Base-by-base conservation (phyloP, 2,888 invertebrate genomes). In the Oxystoma pomonae region DNA sequence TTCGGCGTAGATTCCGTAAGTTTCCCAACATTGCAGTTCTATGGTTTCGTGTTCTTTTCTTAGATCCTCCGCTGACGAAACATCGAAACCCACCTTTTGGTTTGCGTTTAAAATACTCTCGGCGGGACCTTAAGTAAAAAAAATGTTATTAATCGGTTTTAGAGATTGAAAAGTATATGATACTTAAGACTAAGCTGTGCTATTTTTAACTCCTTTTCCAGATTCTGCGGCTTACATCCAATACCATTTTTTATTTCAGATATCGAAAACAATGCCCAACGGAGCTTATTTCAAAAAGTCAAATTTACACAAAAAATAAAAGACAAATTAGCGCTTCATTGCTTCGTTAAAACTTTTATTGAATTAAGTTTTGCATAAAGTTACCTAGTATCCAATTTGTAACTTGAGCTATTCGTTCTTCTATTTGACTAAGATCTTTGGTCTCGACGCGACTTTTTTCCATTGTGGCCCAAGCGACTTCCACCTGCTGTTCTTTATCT, bases 1-100 rank as follows among this genome's bases (percentile, higher is more conserved):
- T 74, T 92, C 91, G 0, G 91, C 90, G 78, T 91, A 91, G 72
- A 87, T 86, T 16, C 90, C 90, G 72, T 91, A 91, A 0, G 91
- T 89, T 72, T 91, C 90, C 74, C 90, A 86, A 75, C 91, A 91
- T 75, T 89, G 87, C 70, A 91, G 79, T 75, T 91, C 90, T 59
- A 93, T 81, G 58, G 86, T 84, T 75, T 91, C 91, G 74, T 92
- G 92, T 66, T 89, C 87, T 67, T 86, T 83, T 22, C 90, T 82
- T 49, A 92, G 78, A 64, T 88, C 86, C 71, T 91, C 90, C 7
- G 91, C 90, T n/a, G 86, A 87, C 9, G 83, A 78, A 1, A 88
- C 85, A 73, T 91, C 89, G 73, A 87, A 88, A 3, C 91, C 91
- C 52, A 92, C 89, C 73, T 88, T 87, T 67, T 84, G 85, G 72